Evolutionary conservation across 37 sponge, comb jelly and placozoan genomes (phyloP), one percentile per base, ranked within the genome.

Genomic region (Dysidea cf. avara): DNA sequence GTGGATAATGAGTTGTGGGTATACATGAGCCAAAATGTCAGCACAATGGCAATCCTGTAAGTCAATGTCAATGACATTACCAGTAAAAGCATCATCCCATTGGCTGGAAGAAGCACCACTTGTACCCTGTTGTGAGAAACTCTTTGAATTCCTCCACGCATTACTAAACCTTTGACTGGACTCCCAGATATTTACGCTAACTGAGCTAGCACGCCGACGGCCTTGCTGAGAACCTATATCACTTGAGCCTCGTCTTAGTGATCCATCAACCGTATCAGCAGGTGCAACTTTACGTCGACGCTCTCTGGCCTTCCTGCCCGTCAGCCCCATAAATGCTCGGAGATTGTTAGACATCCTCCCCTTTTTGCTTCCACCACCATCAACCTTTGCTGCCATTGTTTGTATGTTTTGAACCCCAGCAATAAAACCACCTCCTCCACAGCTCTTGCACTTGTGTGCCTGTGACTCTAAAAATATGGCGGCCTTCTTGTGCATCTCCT

Each of bases 1-100:
- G 48, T 95, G 96, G 20, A 83, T 14, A 25, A 95, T 81, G 12
- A 95, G 75, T 68, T 95, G 92, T 21, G 96, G 96, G 70, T 91
- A 95, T 35, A 95, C 82, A 21, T 72, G 60, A n/a, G 86, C 66
- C 58, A 88, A 71, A 43, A 91, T 69, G 35, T 92, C 85, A 53
- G 69, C 83, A 66, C 93, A 92, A 40, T 87, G 80, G 48, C 93
- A 92, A 36, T 92, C 65, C 39, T 78, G 61, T 54, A 92, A 59
- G 40, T 83, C 77, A n/a, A 51, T 39, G 0, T 29, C 63, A 21
- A n/a, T n/a, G n/a, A n/a, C n/a, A n/a, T n/a, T n/a, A n/a, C n/a
- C n/a, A n/a, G n/a, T n/a, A n/a, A n/a, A n/a, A n/a, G n/a, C n/a
- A n/a, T n/a, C n/a, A n/a, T n/a, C n/a, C n/a, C n/a, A n/a, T n/a